Base-by-base conservation (phyloP, 2,797 vertebrate genomes). In the Geotrypetes seraphini region DNA sequence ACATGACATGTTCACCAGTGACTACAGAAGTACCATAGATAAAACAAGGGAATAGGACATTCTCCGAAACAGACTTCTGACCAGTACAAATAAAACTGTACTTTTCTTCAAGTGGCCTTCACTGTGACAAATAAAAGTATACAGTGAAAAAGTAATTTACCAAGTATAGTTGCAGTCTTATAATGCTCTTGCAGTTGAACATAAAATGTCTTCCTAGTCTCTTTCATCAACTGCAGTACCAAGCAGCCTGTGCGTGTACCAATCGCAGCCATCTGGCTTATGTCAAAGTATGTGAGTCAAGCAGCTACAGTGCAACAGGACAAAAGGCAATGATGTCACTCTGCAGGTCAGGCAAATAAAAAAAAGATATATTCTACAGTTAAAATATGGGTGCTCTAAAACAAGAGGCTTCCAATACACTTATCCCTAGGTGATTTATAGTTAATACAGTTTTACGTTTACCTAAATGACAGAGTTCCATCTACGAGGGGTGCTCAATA, bases 191-290 rank as follows among this genome's bases (percentile, higher is more conserved):
- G 43, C 60, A 63, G 31, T 58, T 66, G 32, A 64, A 65, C 63
- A 70, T 64, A 62, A 75, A 67, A 63, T n/a, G 74, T 74, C 69
- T 57, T 71, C 71, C 79, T 63, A 72, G 62, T 62, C 51, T 69
- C 60, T 60, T 63, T 55, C 59, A 72, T 42, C 49, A 62, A 62
- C 40, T 36, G 64, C 50, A 67, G 60, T 63, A 74, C 71, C 70
- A 74, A 65, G 57, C 65, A 41, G 71, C 65, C 72, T 53, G 66
- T 34, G 43, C 63, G 53, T 77, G 82, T 77, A 66, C 81, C 45
- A 47, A 75, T 61, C 40, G 43, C 51, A 40, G 84, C 83, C 87
- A 89, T 92, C 69, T 70, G 66, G 71, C 57, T 61, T 67, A 56
- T 72, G 56, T 70, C 71, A 64, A 58, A 57, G 39, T 61, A 47